Percentiles rank a stretch among this genome's conserved stretches.
Evolutionary conservation across 1,140 invertebrate genomes (phyloP).

Genomic region (Brachionus manjavacas): DNA sequence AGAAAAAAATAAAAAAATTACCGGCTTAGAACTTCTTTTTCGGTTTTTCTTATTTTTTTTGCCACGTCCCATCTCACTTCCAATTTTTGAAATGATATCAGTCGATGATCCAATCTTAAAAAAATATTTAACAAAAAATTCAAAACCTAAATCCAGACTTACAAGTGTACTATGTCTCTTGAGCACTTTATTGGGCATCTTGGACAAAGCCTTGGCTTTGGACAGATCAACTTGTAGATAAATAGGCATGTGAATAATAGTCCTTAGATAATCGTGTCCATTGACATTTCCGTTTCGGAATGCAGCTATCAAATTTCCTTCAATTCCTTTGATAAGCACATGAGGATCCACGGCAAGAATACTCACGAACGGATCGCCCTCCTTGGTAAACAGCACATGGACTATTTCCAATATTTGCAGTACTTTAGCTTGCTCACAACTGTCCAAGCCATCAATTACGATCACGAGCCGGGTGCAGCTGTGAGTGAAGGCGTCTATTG

Average conservation of each 20-base stretch:
- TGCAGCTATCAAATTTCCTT: constrained; percentile 61
- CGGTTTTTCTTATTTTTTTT: not conserved
- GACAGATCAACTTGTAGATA: constrained; percentile 69
- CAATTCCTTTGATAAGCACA: constrained; percentile 91
- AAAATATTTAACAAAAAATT: not conserved
- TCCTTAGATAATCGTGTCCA: constrained; percentile 86
- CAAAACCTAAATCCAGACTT: not conserved
- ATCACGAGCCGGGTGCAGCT: constrained; percentile 88
- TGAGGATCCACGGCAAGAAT: constrained; percentile 92
- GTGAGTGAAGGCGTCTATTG: constrained; percentile 80
- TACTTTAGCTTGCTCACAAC: constrained; percentile 93
- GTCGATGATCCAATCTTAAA: not conserved
- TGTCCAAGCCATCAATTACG: constrained; percentile 92
- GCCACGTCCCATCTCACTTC: not conserved
- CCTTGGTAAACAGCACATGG: constrained; percentile 84
- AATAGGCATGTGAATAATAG: constrained; percentile 94
- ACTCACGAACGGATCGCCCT: constrained; percentile 82
- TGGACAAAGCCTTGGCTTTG: constrained; percentile 10
- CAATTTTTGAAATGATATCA: not conserved
- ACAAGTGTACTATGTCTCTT: not conserved
- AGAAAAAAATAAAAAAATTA: not conserved
- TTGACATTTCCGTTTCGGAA: constrained; percentile 65
- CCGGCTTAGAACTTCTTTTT: not conserved
- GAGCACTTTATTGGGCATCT: not conserved
- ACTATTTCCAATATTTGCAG: constrained; percentile 63